phyloP scores from a whole-genome alignment of 2,797 vertebrate genomes.

The Sardinella longiceps region DNA sequence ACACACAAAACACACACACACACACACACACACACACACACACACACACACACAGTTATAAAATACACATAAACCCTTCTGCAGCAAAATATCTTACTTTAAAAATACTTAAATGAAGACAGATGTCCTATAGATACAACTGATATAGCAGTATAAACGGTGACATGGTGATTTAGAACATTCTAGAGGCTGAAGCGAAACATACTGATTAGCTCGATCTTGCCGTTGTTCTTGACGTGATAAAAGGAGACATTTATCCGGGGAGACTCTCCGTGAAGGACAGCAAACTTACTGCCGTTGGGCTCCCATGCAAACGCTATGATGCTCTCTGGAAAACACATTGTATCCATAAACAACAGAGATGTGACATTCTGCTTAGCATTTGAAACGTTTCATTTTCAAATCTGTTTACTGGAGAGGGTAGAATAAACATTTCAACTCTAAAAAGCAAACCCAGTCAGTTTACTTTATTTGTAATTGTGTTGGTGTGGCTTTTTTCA shows the following conservation, averaged over 20 bases:
- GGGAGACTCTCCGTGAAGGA: conserved; percentile 93
- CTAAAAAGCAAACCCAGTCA: not conserved
- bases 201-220: conserved; percentile 97
- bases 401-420: not conserved
- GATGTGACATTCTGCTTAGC: not conserved
- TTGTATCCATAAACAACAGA: not conserved
- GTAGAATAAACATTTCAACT: not conserved
- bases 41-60: not conserved
- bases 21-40: not conserved
- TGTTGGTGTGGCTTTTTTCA: too few relatives aligned
- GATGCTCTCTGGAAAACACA: conserved; percentile 83
- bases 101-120: not conserved
- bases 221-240: conserved; percentile 97
- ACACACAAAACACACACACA: not conserved
- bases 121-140: too few relatives aligned
- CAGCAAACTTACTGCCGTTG: conserved; percentile 97
- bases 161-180: not conserved
- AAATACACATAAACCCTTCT: not conserved
- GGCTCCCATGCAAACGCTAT: conserved; percentile 99
- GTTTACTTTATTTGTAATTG: too few relatives aligned
- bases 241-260: conserved; percentile 95
- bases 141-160: too few relatives aligned
- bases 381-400: not conserved
- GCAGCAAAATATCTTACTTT: not conserved
- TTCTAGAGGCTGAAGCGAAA: conserved; percentile 30